These are phyloP conservation scores for Cabera pusaria DNA, from an alignment of 2,888 invertebrate genomes.

Conservation along the genomic window DNA sequence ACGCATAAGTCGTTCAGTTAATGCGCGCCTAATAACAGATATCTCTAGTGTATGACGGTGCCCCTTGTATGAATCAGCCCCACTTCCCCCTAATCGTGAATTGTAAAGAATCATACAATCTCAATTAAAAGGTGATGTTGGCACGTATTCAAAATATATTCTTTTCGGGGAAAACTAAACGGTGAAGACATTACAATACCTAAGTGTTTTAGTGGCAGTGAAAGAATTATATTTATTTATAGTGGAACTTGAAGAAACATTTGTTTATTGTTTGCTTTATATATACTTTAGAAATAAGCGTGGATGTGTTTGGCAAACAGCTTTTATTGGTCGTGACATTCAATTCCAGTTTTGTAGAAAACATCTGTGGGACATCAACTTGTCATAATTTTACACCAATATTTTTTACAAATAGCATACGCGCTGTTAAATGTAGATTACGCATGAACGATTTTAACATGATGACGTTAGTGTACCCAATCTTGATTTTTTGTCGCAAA, in stretches of 20 bases:
- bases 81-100: too few relatives aligned
- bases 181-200: constrained; percentile 1
- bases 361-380: constrained; percentile 23
- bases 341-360: constrained; percentile 6
- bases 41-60: too few relatives aligned
- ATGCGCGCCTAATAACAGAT: too few relatives aligned
- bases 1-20: too few relatives aligned
- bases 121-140: constrained; percentile 5
- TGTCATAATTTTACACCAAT: constrained; percentile 26
- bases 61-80: too few relatives aligned
- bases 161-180: constrained; percentile 4
- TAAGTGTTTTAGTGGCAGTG: constrained; percentile 1
- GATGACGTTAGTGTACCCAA: too few relatives aligned
- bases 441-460: constrained; percentile 13
- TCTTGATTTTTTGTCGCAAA: too few relatives aligned
- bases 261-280: too few relatives aligned
- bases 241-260: constrained; percentile 3
- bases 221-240: constrained; percentile 5
- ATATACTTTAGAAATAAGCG: too few relatives aligned
- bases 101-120: not conserved
- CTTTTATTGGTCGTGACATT: constrained; percentile 5
- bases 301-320: constrained; percentile 6
- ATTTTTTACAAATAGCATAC: constrained; percentile 17
- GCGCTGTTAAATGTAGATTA: constrained; percentile 9
- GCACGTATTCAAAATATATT: constrained; percentile 6